Evolutionary conservation across 2,113 vertebrate genomes (phyloP).

Genomic region (Melanerpes aurifrons): DNA sequence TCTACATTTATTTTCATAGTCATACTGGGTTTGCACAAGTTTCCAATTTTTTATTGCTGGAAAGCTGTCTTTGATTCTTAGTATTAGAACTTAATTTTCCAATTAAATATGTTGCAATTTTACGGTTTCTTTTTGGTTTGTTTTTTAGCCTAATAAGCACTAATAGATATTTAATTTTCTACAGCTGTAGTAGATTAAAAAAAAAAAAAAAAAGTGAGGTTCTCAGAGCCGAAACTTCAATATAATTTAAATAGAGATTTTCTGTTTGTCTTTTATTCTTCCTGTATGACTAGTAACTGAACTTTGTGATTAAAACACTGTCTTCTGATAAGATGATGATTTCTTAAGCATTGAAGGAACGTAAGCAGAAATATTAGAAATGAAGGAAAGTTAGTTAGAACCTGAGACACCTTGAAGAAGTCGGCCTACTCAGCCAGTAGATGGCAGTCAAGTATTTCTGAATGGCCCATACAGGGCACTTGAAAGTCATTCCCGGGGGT

Average conservation of each 20-base stretch:
- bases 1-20: background rate
- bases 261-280: background rate
- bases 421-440: conserved; percentile 43
- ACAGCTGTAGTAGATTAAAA: background rate
- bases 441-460: conserved; percentile 67
- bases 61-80: background rate
- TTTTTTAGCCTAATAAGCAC: background rate
- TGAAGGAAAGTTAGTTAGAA: background rate
- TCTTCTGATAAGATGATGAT: background rate
- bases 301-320: background rate
- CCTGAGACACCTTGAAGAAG: background rate
- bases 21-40: background rate
- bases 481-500: rapidly evolving
- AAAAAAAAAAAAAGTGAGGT: background rate
- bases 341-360: background rate
- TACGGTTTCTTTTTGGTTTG: background rate
- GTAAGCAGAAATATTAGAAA: background rate
- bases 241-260: background rate
- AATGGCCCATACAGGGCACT: background rate
- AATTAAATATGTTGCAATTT: background rate
- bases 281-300: background rate
- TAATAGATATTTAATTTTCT: background rate
- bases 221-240: background rate
- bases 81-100: background rate
- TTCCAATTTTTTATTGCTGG: background rate